Base-by-base conservation (phyloP, 2,113 vertebrate genomes). In the Halichoerus grypus region DNA sequence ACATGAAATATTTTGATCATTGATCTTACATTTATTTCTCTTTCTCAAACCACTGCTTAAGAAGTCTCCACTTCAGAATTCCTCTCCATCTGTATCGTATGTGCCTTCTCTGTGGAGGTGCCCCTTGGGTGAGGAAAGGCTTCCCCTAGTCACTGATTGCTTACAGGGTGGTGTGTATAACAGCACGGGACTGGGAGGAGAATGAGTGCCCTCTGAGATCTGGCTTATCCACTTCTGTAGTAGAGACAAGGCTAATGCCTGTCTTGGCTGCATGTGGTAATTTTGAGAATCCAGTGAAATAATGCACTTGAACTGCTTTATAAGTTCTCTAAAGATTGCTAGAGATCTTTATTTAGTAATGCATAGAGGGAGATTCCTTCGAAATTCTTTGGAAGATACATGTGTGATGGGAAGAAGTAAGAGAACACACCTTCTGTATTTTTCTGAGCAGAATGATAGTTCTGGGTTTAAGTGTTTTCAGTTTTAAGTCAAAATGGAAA, bases 1-100 rank as follows among this genome's bases (percentile, higher is more conserved):
- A 74, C 33, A 57, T 95, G 31, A 69, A 95, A 28, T 97, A 59
- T 82, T 94, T 90, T 95, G 67, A 36, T 92, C 57, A 39, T 69
- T 55, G 77, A 55, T 95, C 24, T 61, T 95, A 28, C 11, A n/a
- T 88, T 88, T 91, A 49, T 84, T 93, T 95, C n/a, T 83, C 61
- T 81, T 94, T 87, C n/a, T 89, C 72, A 86, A 55, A 81, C 46
- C 74, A 22, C 26, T 79, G 8, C 39, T 93, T 88, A n/a, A 76
- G 91, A 67, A 91, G 26, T 95, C 49, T 86, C 14, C 72, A 3
- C 42, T 86, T 94, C 82, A 26, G 39, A 92, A 36, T 91, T 19
- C 57, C 4, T 82, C 46, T 72, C 88, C 31, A 21, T 12, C n/a
- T 79, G 22, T 49, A 8, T 28, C n/a, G 3, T 76, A 4, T 31